A percentile compares a stretch with the other conserved stretches of the same genome.
These are phyloP conservation scores for Corythoichthys haematopterus DNA, from an alignment of 2,113 vertebrate species.

Conservation along the genomic window DNA sequence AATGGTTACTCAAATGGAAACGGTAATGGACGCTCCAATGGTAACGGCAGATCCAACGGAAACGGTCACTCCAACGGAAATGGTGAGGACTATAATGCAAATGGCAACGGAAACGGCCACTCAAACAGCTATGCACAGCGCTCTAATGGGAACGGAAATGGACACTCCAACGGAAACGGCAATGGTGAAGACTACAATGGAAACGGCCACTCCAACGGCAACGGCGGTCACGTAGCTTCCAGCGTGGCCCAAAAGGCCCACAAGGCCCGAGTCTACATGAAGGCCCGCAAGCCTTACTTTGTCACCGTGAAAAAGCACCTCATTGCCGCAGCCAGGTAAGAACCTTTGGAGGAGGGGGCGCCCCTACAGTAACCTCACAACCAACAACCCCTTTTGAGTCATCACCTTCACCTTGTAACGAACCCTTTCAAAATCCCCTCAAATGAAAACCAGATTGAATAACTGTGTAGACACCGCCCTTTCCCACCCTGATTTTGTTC, in stretches of 20 bases:
- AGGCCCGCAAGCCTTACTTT: constrained; percentile 29
- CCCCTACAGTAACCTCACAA: constrained; percentile 2
- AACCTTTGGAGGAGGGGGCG: constrained; percentile 17
- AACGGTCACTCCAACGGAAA: not conserved
- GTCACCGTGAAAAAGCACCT: constrained; percentile 23
- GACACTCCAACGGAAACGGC: not conserved
- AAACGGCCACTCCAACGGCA: constrained; percentile 18
- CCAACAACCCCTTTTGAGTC: not conserved
- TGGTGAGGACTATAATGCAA: not conserved
- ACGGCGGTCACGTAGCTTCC: constrained; percentile 25
- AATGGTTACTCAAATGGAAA: constrained; percentile 1
- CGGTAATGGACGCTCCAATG: constrained; percentile 2
- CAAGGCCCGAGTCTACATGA: constrained; percentile 33
- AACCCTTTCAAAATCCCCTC: not conserved
- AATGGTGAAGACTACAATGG: constrained; percentile 49
- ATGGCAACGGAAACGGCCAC: not conserved
- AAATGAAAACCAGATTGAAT: not conserved
- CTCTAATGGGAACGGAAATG: constrained; percentile 1
- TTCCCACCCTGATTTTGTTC: not conserved
- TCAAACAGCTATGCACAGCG: not conserved
- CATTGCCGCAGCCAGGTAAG: constrained; percentile 72
- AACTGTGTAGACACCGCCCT: not conserved
- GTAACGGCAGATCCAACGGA: not conserved
- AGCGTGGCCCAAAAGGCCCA: constrained; percentile 57
- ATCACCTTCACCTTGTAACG: not conserved